Conservation (phyloP, 2,113 vertebrate genomes). For the Protobothrops flavoviridis region DNA sequence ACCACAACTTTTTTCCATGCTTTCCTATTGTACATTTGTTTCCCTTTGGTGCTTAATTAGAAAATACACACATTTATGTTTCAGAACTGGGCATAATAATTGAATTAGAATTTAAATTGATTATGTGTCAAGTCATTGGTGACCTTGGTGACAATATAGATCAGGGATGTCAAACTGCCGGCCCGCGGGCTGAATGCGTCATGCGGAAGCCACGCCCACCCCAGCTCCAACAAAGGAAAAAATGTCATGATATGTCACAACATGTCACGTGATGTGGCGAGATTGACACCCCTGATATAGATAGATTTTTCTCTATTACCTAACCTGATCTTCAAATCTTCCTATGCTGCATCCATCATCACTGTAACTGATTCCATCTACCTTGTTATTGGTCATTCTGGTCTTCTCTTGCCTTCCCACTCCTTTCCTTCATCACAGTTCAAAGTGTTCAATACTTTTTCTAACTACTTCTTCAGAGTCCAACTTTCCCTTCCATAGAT, state of each 20-base stretch:
- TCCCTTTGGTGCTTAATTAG: neutral
- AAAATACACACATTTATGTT: neutral
- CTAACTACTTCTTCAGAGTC: neutral
- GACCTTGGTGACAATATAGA: neutral
- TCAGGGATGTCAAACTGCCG: too few species aligned
- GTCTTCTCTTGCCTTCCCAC: neutral
- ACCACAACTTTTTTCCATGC: neutral
- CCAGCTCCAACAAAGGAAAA: too few species aligned
- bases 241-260: too few species aligned
- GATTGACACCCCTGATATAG: too few species aligned
- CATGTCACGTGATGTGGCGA: too few species aligned
- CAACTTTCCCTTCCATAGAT: neutral
- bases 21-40: neutral
- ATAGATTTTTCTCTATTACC: neutral
- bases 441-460: neutral
- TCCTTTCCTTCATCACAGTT: neutral
- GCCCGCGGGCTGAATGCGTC: too few species aligned
- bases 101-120: neutral
- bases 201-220: too few species aligned
- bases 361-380: neutral
- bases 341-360: neutral
- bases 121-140: neutral
- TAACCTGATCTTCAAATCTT: neutral
- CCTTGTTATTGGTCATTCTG: neutral
- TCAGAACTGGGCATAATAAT: neutral